Conservation (phyloP, 92 coral and sea anemone genomes). For the Phenganax subtilis region DNA sequence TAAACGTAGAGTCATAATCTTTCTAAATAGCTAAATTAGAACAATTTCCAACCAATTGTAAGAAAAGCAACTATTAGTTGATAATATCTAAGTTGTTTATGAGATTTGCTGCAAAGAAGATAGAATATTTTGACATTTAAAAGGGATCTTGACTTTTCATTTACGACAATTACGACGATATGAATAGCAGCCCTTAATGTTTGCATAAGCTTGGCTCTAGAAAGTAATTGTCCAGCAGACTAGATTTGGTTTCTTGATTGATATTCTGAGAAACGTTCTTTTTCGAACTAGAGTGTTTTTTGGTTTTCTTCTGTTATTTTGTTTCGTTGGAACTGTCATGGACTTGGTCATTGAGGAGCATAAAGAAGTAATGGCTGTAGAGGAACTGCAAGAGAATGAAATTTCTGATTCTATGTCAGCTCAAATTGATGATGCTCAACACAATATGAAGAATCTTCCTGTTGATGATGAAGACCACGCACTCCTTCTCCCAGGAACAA, state of each 20-base stretch:
- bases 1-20: too few species aligned
- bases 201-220: too few species aligned
- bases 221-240: neutral
- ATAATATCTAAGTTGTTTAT: too few species aligned
- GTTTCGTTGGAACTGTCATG: slow-evolving; percentile 48
- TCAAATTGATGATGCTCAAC: neutral
- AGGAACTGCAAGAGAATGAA: neutral
- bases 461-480: neutral
- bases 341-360: slow-evolving; percentile 29
- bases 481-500: neutral
- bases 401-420: too few species aligned
- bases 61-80: too few species aligned
- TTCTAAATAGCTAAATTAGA: too few species aligned
- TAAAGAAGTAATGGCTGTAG: neutral
- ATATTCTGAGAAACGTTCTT: neutral
- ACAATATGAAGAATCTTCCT: neutral
- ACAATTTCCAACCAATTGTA: too few species aligned
- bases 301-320: slow-evolving; percentile 37
- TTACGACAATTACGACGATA: too few species aligned
- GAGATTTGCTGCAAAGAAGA: too few species aligned
- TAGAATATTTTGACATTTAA: too few species aligned
- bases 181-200: too few species aligned
- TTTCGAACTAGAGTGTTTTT: slow-evolving; percentile 39
- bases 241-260: neutral
- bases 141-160: too few species aligned